phyloP scores from a whole-genome alignment of 2,888 invertebrate species.

The Calameuta filiformis region DNA sequence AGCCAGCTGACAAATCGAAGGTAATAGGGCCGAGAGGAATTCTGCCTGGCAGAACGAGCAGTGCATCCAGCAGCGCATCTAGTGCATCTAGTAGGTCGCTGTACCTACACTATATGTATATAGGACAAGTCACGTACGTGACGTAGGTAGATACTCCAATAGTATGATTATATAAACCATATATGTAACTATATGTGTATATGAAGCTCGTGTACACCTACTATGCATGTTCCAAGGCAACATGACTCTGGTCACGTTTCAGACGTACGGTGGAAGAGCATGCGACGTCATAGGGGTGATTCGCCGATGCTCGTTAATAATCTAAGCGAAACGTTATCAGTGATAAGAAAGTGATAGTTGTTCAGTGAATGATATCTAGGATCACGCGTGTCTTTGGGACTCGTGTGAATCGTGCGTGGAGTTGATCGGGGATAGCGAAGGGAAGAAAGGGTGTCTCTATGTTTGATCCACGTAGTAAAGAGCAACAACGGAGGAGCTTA shows the following conservation, averaged over 20 bases:
- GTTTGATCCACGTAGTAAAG: not conserved
- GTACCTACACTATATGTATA: not conserved
- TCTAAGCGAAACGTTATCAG: not conserved
- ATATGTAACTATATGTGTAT: not conserved
- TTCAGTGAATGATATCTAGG: not conserved
- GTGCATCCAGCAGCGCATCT: constrained; percentile 38
- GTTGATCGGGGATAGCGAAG: not conserved
- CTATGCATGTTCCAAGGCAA: constrained; percentile 30
- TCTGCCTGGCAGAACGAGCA: constrained; percentile 48
- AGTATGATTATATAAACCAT: not conserved
- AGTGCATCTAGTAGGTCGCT: not conserved
- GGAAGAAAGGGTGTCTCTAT: not conserved
- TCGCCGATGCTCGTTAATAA: not conserved
- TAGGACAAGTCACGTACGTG: constrained; percentile 15
- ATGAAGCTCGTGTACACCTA: constrained; percentile 11
- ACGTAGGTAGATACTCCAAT: constrained; percentile 33
- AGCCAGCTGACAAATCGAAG: constrained; percentile 60
- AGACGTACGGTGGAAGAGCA: constrained; percentile 19
- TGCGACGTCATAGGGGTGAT: constrained; percentile 25
- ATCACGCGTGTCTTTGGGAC: not conserved
- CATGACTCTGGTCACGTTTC: constrained; percentile 26
- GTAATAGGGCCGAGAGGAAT: constrained; percentile 58
- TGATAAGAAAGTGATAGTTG: not conserved
- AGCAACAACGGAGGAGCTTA: not conserved
- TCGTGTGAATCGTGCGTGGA: not conserved